Evolutionary conservation across 2,113 vertebrate genomes (phyloP).

Genomic region (Poeciliopsis turrubarensis): DNA sequence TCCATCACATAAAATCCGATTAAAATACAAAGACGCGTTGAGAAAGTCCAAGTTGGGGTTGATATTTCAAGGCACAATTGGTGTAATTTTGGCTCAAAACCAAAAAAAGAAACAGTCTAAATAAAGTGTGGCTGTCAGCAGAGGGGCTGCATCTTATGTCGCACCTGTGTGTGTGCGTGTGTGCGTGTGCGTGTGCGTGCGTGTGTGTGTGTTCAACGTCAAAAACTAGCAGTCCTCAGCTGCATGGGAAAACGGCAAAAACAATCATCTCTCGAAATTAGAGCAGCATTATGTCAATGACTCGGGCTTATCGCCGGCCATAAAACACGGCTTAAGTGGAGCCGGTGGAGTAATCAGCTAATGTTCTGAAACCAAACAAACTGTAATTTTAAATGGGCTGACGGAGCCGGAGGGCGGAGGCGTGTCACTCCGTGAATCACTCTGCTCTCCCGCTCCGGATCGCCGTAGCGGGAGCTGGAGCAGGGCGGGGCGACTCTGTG

Average conservation of each 20-base stretch:
- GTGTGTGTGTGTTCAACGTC: conserved; percentile 16
- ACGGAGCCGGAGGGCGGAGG: conserved; percentile 37
- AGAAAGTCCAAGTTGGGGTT: background rate
- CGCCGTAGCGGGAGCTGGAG: background rate
- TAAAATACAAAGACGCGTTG: background rate
- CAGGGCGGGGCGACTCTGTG: conserved; percentile 12
- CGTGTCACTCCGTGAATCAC: conserved; percentile 18
- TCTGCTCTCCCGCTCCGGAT: background rate
- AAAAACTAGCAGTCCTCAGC: conserved; percentile 25
- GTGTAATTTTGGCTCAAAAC: background rate
- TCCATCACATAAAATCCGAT: background rate
- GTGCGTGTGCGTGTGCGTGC: too few relatives aligned
- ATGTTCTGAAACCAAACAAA: conserved; percentile 60
- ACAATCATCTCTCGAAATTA: conserved; percentile 56
- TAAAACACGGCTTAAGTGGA: conserved; percentile 56
- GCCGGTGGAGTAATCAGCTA: conserved; percentile 62
- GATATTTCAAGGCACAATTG: background rate
- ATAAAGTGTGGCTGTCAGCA: background rate
- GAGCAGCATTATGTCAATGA: conserved; percentile 52
- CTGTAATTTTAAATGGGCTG: conserved; percentile 52
- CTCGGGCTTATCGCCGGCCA: conserved; percentile 55
- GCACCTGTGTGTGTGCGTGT: background rate
- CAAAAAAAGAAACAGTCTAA: background rate
- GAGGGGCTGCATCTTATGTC: background rate
- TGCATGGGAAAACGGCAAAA: conserved; percentile 40